These are phyloP conservation scores for Patella pellucida DNA, from an alignment of 2,888 invertebrate species.

Conservation along the genomic window DNA sequence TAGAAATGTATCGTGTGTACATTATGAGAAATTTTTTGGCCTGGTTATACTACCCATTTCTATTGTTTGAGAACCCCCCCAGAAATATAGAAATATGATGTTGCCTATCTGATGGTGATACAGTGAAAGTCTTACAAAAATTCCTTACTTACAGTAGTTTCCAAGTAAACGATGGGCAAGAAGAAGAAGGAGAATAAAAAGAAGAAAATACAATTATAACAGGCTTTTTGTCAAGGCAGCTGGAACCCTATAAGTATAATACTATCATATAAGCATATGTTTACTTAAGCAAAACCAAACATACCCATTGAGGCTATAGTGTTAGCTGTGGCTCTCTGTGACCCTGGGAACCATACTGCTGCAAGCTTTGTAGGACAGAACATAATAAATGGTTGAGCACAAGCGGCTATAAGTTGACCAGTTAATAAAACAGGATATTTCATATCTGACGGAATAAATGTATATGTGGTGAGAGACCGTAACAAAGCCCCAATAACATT, in stretches of 20 bases:
- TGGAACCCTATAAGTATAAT: no score
- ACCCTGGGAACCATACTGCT: constrained; percentile 72
- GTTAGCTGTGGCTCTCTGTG: constrained; percentile 72
- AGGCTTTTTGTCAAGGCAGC: neutral
- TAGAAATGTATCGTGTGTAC: no score
- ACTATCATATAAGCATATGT: no score
- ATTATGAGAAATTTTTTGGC: neutral
- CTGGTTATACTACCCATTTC: neutral
- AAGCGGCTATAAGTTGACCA: constrained; percentile 73
- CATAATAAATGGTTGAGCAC: constrained; percentile 74
- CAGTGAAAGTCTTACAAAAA: no score
- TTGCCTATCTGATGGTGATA: no score
- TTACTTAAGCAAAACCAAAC: constrained; percentile 16
- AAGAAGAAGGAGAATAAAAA: neutral
- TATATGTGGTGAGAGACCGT: constrained; percentile 67
- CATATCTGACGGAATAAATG: constrained; percentile 45
- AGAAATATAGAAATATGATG: no score
- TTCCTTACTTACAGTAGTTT: no score
- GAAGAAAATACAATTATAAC: neutral
- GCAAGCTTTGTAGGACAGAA: constrained; percentile 73
- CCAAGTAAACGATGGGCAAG: neutral
- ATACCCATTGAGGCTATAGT: constrained; percentile 71
- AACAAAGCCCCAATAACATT: constrained; percentile 71
- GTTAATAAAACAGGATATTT: constrained; percentile 56
- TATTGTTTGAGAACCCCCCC: no score